Evolutionary conservation across 2,888 invertebrate genomes (phyloP).

Genomic region (Aplocera efformata): DNA sequence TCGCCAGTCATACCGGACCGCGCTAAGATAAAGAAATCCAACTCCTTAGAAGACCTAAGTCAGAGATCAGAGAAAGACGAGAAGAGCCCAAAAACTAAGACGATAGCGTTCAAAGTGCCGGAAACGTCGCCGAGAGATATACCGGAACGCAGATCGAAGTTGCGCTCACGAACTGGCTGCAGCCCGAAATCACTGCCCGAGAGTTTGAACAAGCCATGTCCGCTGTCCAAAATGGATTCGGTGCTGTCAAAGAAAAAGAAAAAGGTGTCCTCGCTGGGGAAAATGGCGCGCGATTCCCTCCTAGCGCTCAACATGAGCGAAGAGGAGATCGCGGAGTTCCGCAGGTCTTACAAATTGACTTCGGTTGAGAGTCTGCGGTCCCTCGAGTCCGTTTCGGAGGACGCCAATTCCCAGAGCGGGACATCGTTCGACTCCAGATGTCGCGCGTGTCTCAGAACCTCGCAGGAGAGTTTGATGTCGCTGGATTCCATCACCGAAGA

Average conservation of each 20-base stretch:
- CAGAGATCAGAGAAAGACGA: slow-evolving; percentile 39
- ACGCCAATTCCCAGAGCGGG: slow-evolving; percentile 67
- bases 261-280: slow-evolving; percentile 67
- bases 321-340: slow-evolving; percentile 69
- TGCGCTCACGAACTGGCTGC: slow-evolving; percentile 60
- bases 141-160: slow-evolving; percentile 55
- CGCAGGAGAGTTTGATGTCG: slow-evolving; percentile 73
- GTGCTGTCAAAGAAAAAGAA: slow-evolving; percentile 61
- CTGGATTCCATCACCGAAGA: slow-evolving; percentile 71
- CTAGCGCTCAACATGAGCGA: slow-evolving; percentile 72
- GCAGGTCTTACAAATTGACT: slow-evolving; percentile 65
- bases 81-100: slow-evolving; percentile 56
- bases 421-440: slow-evolving; percentile 68
- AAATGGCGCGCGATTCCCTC: slow-evolving; percentile 70
- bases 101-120: slow-evolving; percentile 66
- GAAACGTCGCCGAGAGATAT: slow-evolving; percentile 69
- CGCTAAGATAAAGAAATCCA: slow-evolving; percentile 64
- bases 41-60: slow-evolving; percentile 63
- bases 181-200: slow-evolving; percentile 75
- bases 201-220: slow-evolving; percentile 62
- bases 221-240: slow-evolving; percentile 55
- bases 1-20: slow-evolving; percentile 64
- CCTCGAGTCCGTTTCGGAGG: slow-evolving; percentile 71
- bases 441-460: slow-evolving; percentile 58
- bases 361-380: slow-evolving; percentile 69